Percentiles rank a stretch among this genome's conserved stretches.
Conservation (phyloP, 1,140 invertebrate species). For the Leptoteleia sp. region DNA sequence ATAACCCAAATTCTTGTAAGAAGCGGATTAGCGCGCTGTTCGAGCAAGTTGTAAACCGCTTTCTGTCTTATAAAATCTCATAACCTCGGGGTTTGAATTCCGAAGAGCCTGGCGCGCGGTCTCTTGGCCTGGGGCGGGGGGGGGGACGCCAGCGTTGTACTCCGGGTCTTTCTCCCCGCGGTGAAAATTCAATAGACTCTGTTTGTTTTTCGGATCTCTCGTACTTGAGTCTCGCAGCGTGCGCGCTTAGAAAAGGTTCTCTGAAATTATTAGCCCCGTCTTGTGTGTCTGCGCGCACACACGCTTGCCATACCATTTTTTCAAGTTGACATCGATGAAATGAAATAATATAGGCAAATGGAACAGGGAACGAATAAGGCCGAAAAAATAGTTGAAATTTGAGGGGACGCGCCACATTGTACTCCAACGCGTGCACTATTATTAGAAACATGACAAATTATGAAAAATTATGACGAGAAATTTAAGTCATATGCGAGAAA, state of each 20-base stretch:
- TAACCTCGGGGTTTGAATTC: conserved; percentile 75
- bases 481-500: too few relatives aligned
- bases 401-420: too few relatives aligned
- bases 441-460: too few relatives aligned
- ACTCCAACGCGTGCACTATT: too few relatives aligned
- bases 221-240: conserved; percentile 55
- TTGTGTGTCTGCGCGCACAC: not conserved
- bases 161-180: conserved; percentile 65
- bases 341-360: not conserved
- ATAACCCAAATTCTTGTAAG: conserved; percentile 51
- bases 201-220: conserved; percentile 77
- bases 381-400: too few relatives aligned
- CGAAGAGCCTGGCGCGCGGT: conserved; percentile 27
- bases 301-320: conserved; percentile 5
- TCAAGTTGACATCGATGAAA: conserved; percentile 5
- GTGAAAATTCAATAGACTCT: conserved; percentile 77
- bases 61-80: conserved; percentile 81
- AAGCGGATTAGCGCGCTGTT: conserved; percentile 55
- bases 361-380: not conserved
- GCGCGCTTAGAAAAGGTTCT: conserved; percentile 54
- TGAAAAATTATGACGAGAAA: too few relatives aligned
- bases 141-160: conserved; percentile 26
- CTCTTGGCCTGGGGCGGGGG: conserved; percentile 29
- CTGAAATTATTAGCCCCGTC: conserved; percentile 53
- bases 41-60: conserved; percentile 75